Conservation (phyloP, 1,140 invertebrate species). For the Oreohelix idahoensis region DNA sequence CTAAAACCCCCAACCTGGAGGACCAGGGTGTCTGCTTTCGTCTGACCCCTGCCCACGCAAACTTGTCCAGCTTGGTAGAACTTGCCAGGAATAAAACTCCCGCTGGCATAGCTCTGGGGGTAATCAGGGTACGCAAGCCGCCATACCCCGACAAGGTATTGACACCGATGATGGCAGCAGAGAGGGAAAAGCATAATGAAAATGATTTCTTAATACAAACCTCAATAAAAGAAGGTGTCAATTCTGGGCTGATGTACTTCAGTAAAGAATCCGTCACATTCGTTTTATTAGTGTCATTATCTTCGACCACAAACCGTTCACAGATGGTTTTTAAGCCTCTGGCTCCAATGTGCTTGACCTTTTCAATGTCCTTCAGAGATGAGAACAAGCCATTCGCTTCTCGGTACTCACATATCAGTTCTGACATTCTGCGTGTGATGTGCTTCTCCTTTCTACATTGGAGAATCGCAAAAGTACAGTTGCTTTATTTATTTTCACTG, state of each 20-base stretch:
- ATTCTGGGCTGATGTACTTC: not conserved
- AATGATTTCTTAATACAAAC: not conserved
- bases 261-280: not conserved
- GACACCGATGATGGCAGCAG: no score
- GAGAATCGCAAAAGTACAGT: not conserved
- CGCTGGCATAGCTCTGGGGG: no score
- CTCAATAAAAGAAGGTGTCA: conserved; percentile 9
- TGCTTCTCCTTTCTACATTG: not conserved
- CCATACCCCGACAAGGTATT: no score
- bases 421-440: not conserved
- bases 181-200: no score
- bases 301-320: not conserved
- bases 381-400: not conserved
- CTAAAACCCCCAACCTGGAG: no score
- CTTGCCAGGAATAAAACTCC: no score
- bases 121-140: no score
- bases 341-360: conserved; percentile 3
- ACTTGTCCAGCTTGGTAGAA: no score
- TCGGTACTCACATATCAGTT: not conserved
- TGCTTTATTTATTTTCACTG: not conserved
- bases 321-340: not conserved
- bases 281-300: not conserved
- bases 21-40: no score
- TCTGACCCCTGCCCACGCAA: no score
- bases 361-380: not conserved